Conservation (phyloP, 1,140 invertebrate genomes). For the Hyles euphorbiae region DNA sequence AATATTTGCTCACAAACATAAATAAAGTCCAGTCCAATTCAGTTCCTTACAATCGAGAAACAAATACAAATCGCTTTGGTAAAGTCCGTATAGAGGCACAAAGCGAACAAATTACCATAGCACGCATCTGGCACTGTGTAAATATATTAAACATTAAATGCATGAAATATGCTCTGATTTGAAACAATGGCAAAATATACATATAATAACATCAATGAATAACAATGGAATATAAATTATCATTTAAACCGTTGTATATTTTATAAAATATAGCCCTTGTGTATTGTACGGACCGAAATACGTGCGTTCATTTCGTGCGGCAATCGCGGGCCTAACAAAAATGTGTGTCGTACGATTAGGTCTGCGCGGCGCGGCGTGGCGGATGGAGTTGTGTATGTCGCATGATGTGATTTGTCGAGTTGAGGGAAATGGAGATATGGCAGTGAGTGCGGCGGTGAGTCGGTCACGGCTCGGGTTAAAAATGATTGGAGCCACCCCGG, state of each 20-base stretch:
- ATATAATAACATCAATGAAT: slow-evolving; percentile 76
- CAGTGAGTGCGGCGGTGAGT: too few species aligned
- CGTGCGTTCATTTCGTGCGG: slow-evolving; percentile 50
- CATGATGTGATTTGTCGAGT: too few species aligned
- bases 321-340: not conserved
- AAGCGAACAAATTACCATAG: slow-evolving; percentile 4
- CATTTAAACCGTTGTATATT: slow-evolving; percentile 74
- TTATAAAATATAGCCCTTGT: slow-evolving; percentile 71
- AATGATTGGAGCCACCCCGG: not conserved
- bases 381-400: too few species aligned
- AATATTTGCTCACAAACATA: too few species aligned
- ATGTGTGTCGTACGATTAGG: too few species aligned
- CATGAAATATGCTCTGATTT: slow-evolving; percentile 75
- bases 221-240: slow-evolving; percentile 75
- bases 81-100: not conserved
- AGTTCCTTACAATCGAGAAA: too few species aligned
- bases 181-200: slow-evolving; percentile 75
- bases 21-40: too few species aligned
- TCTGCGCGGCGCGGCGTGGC: too few species aligned
- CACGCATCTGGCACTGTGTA: slow-evolving; percentile 29
- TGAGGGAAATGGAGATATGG: too few species aligned
- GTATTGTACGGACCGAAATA: slow-evolving; percentile 56
- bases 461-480: too few species aligned
- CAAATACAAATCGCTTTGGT: too few species aligned
- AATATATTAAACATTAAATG: slow-evolving; percentile 63